Evolutionary conservation across 2,888 invertebrate genomes (phyloP).

Genomic region (Dicyrtomina minuta): DNA sequence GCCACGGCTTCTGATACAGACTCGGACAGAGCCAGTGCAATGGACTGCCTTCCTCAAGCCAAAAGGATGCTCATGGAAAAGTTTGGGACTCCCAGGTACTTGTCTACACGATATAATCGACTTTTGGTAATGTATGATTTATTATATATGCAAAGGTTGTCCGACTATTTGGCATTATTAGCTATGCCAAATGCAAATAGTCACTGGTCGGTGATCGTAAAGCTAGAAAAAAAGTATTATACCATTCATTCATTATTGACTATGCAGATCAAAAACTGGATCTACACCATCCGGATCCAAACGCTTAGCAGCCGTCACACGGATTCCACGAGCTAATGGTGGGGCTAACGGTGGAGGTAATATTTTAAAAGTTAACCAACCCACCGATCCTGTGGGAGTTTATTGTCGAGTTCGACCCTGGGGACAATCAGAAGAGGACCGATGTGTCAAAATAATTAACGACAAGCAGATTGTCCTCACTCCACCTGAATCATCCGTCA

Average conservation of each 20-base stretch:
- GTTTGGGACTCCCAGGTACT: conserved; percentile 21
- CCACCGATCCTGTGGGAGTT: conserved; percentile 78
- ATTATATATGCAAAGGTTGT: too few relatives aligned
- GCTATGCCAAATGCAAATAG: too few relatives aligned
- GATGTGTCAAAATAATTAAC: conserved; percentile 56
- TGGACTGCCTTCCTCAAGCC: conserved; percentile 21
- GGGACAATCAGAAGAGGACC: conserved; percentile 62
- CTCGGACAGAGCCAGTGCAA: conserved; percentile 12
- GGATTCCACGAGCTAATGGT: too few relatives aligned
- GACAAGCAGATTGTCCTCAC: conserved; percentile 56
- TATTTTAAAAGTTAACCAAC: neutral
- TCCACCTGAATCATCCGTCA: conserved; percentile 57
- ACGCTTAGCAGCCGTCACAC: too few relatives aligned
- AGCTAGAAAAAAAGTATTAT: too few relatives aligned
- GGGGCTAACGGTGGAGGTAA: neutral
- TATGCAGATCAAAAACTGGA: too few relatives aligned
- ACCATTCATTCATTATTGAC: too few relatives aligned
- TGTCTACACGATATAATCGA: too few relatives aligned
- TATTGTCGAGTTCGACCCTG: conserved; percentile 83
- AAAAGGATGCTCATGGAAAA: conserved; percentile 16
- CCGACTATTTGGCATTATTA: too few relatives aligned
- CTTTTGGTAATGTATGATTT: too few relatives aligned
- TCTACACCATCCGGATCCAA: too few relatives aligned
- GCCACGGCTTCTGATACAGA: conserved; percentile 17
- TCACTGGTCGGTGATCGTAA: too few relatives aligned